Evolutionary conservation across 2,113 vertebrate genomes (phyloP), one percentile per base, ranked within the genome.

Genomic region (Oenanthe oenanthe): DNA sequence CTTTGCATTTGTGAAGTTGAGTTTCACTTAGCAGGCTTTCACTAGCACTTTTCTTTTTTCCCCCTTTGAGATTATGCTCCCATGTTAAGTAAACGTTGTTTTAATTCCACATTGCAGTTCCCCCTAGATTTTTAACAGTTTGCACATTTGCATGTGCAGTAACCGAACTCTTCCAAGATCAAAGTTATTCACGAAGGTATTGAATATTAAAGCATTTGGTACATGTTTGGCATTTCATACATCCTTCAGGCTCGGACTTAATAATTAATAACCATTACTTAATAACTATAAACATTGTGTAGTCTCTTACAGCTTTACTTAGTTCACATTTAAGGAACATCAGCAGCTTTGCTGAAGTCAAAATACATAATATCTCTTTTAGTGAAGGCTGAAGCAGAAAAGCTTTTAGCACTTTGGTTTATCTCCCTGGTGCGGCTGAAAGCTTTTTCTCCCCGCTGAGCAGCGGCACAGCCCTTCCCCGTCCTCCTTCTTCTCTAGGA

Each of bases 381-480:
- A 88, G 34, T 12, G 26, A 88, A 66, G 38, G 34, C 78, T 80
- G 47, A 73, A 89, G 45, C 20, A 28, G 51, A 47, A 79, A 73
- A n/a, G 19, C 18, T 32, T 92, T 92, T 65, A 72, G 56, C 13
- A 5, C 53, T 89, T 79, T 57, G 26, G 4, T 77, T 87, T 73
- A 60, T 89, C 36, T 75, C 57, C 2, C 6, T 16, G 21, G 40
- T n/a, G 50, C 1, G 18, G 54, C 45, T 67, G 72, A 62, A 66
- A 92, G 47, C 42, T 80, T 73, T 80, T 21, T 40, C 26, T 88
- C 36, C 34, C 16, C 0, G 1, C 47, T 12, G 50, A 45, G 54
- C 28, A 6, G 7, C 0, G 0, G 32, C 25, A 45, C 34, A 48
- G 48, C 21, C 62, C 25, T 78, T 60, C 36, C 36, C 17, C 0